Base-by-base conservation (phyloP, 2,113 vertebrate genomes). In the Nothocercus julius region DNA sequence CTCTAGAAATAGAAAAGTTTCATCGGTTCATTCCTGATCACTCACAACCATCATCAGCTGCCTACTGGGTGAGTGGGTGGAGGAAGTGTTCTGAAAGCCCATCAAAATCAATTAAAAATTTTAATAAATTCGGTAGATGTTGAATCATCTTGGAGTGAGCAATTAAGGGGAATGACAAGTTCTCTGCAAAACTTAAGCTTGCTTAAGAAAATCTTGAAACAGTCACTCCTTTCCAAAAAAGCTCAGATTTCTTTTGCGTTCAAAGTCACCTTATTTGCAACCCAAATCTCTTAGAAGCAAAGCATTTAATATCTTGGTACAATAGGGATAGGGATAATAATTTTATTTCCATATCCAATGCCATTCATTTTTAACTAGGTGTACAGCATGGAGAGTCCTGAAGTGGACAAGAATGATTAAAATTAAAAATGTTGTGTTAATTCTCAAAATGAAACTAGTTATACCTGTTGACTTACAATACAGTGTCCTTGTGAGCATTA, bases 21-120 rank as follows among this genome's bases (percentile, higher is more conserved):
- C 25, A 42, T 92, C 74, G 83, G 54, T 63, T 14, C 74, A 94
- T 88, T 24, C n/a, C 59, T 92, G 76, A 88, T 92, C 66, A 82
- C 38, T 93, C 42, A 90, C 42, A 76, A 73, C 11, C 49, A 27
- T 51, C 38, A 27, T 70, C 64, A 74, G 56, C 68, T 88, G 80
- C 70, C 70, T 85, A 8, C 56, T 53, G 25, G 8, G 25, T 78
- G 53, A 88, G 84, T 45, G 36, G 58, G 44, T 82, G 54, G 72
- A 72, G 47, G 25, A 90, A 81, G 34, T 84, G 58, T 86, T 81
- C 76, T 82, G 80, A 82, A 90, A 90, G 32, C 15, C 44, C 32
- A 68, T 68, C 61, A 90, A 90, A 95, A 82, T 78, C 32, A 83
- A 27, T 36, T 64, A 76, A 78, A 86, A 76, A 59, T 45, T 76